These are phyloP conservation scores for Ophion obscuratus DNA, from an alignment of 2,888 invertebrate genomes.

Conservation along the genomic window DNA sequence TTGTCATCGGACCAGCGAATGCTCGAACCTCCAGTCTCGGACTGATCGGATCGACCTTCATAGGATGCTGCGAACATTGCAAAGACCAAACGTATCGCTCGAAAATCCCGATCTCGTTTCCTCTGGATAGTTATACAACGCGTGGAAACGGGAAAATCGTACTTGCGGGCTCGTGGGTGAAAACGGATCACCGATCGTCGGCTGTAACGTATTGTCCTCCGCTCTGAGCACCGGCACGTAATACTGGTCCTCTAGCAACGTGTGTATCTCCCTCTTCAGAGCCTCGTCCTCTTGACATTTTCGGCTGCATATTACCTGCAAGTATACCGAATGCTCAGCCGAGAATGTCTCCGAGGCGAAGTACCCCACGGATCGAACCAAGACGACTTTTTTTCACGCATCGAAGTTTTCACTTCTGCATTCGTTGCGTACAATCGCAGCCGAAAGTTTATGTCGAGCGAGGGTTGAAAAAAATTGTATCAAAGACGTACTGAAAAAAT, in stretches of 20 bases:
- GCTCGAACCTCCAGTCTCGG: conserved; percentile 92
- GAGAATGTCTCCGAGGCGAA: background rate
- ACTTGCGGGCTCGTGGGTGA: conserved; percentile 89
- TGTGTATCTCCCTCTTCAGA: conserved; percentile 85
- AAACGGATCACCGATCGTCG: conserved; percentile 92
- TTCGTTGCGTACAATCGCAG: background rate
- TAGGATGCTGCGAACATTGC: conserved; percentile 84
- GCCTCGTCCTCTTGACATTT: conserved; percentile 83
- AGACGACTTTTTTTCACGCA: background rate
- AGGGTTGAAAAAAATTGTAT: background rate
- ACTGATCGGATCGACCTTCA: conserved; percentile 88
- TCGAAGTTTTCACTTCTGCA: background rate
- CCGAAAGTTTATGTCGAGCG: background rate
- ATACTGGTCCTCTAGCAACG: conserved; percentile 90
- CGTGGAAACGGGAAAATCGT: conserved; percentile 75
- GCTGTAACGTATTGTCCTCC: conserved; percentile 90
- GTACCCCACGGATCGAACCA: background rate
- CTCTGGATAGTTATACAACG: background rate
- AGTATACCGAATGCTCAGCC: conserved; percentile 60
- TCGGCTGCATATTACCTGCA: conserved; percentile 91
- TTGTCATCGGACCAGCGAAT: conserved; percentile 96
- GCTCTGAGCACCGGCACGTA: conserved; percentile 95
- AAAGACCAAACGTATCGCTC: background rate
- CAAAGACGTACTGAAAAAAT: background rate
- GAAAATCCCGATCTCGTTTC: background rate